phyloP scores from a whole-genome alignment of 2,888 invertebrate species.

The Coelogynopora nodosa region DNA sequence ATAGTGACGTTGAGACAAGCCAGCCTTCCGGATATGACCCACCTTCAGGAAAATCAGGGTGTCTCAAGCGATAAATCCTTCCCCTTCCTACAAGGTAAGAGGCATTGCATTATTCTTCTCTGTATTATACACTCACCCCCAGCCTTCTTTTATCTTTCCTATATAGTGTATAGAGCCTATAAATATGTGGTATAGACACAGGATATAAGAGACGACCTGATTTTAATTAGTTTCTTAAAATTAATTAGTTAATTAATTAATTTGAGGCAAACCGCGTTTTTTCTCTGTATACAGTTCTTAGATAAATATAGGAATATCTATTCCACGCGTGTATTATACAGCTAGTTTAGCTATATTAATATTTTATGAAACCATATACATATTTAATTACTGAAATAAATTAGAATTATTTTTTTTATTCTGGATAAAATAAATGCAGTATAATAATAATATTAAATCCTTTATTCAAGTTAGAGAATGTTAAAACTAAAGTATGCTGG shows the following conservation, averaged over 20 bases:
- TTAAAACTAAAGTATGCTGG: too few relatives aligned
- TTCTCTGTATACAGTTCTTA: too few relatives aligned
- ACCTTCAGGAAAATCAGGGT: not conserved
- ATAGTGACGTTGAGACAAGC: not conserved
- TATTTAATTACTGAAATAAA: too few relatives aligned
- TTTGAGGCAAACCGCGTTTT: too few relatives aligned
- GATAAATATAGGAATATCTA: too few relatives aligned
- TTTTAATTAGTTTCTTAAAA: constrained; percentile 27
- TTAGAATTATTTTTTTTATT: too few relatives aligned
- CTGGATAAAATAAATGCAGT: too few relatives aligned
- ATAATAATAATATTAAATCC: too few relatives aligned
- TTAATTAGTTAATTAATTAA: constrained; percentile 26
- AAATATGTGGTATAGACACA: not conserved
- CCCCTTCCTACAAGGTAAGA: not conserved
- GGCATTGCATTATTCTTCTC: not conserved
- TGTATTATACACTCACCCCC: not conserved
- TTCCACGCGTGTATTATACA: too few relatives aligned
- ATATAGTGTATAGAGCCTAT: not conserved
- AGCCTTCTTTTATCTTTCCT: not conserved
- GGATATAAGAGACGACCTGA: not conserved
- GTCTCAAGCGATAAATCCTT: not conserved
- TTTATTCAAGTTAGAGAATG: too few relatives aligned
- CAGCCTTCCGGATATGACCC: not conserved
- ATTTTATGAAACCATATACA: too few relatives aligned
- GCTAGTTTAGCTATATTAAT: too few relatives aligned